A percentile compares a stretch with the other conserved stretches of the same genome.
Evolutionary conservation across 2,888 invertebrate genomes (phyloP).

Genomic region (Mesoligia furuncula): DNA sequence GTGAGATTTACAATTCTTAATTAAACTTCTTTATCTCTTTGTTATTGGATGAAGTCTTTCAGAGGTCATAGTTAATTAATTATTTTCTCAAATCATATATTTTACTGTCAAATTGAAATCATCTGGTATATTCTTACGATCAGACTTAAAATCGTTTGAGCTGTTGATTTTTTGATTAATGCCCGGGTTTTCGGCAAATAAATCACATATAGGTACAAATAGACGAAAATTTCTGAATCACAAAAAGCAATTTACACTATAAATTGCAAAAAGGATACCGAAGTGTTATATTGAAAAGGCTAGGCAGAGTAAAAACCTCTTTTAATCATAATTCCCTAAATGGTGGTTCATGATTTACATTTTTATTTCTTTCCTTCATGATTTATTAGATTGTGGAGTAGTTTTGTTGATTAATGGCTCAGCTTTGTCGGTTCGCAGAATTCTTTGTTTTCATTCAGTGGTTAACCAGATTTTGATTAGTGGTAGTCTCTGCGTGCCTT

Average conservation of each 20-base stretch:
- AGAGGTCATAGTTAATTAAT: neutral
- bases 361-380: conserved; percentile 55
- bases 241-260: conserved; percentile 37
- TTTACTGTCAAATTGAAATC: neutral
- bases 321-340: conserved; percentile 61
- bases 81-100: neutral
- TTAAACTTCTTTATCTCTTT: neutral
- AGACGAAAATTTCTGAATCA: conserved; percentile 14
- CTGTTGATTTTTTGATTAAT: conserved; percentile 21
- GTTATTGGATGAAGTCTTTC: neutral
- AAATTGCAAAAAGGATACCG: conserved; percentile 29
- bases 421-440: conserved; percentile 42
- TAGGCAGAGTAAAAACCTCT: conserved; percentile 35
- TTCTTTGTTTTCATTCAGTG: conserved; percentile 45
- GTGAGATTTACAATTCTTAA: neutral
- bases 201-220: conserved; percentile 10
- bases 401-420: conserved; percentile 63
- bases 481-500: conserved; percentile 13
- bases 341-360: conserved; percentile 52
- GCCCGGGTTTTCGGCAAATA: neutral
- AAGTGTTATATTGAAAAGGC: conserved; percentile 39
- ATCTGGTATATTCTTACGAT: neutral
- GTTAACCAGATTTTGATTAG: conserved; percentile 46
- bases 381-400: conserved; percentile 60
- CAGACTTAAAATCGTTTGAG: neutral